Evolutionary conservation across 2,797 vertebrate genomes (phyloP).

Genomic region (Pristis pectinata): DNA sequence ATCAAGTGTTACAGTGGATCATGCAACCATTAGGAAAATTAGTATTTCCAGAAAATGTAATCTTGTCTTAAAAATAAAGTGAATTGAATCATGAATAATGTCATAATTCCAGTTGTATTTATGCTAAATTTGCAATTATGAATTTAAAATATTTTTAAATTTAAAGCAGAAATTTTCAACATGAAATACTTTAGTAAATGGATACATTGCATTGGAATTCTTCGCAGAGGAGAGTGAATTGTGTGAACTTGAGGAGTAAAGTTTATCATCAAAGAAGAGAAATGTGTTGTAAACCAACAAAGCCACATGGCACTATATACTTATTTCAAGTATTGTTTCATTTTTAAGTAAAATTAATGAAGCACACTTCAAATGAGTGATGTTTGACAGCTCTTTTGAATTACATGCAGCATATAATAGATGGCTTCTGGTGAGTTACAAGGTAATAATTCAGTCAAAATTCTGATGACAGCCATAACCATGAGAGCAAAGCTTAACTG

Average conservation of each 20-base stretch:
- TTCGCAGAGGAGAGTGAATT: background rate
- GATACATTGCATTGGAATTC: background rate
- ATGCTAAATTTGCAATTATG: background rate
- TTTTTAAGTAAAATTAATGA: slow-evolving; percentile 26
- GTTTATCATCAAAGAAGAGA: background rate
- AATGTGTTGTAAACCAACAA: background rate
- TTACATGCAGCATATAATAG: background rate
- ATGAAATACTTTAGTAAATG: background rate
- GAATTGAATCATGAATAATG: background rate
- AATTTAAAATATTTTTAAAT: background rate
- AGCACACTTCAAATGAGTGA: background rate
- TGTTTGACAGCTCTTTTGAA: slow-evolving; percentile 1
- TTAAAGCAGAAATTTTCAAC: background rate
- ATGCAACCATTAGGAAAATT: background rate
- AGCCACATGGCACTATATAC: background rate
- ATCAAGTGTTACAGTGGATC: background rate
- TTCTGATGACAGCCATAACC: background rate
- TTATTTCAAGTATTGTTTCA: background rate
- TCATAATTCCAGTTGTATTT: background rate
- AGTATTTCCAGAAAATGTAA: background rate
- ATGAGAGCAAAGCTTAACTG: background rate
- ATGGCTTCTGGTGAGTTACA: background rate
- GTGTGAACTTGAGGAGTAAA: background rate
- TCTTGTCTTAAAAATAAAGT: background rate
- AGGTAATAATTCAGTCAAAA: background rate